Evolutionary conservation across 2,797 vertebrate genomes (phyloP), one percentile per base, ranked within the genome.

Genomic region (Botia almorhae): DNA sequence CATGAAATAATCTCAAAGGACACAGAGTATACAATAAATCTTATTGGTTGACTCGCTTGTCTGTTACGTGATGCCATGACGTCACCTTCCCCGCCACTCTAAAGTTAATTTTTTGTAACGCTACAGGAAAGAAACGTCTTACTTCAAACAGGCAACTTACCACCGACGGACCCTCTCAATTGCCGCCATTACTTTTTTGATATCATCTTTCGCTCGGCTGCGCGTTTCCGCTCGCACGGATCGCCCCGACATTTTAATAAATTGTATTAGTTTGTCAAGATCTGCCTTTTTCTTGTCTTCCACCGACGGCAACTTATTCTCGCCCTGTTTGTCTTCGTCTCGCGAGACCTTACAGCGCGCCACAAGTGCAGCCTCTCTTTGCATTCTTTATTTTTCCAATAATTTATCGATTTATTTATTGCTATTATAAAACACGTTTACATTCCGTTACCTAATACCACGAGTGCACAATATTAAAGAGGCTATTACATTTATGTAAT

Each of bases 91-190:
- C 78, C 68, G 82, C 78, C 68, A 76, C 81, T 68, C 71, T 78
- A 75, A 84, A 86, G 92, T 90, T 92, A 89, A 92, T 93, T 91
- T 26, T 89, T 89, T 87, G 88, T 80, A 87, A 75, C 68, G 78
- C 51, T 63, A 86, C 82, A 88, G 90, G 81, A 83, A 87, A 90
- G 72, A 88, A 87, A 90, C 78, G 90, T 84, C 85, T 87, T 81
- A 89, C 80, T 70, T 72, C 58, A 17, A 84, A 74, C 85, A 86
- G 87, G 60, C 79, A 87, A 89, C 97, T 91, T 95, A 98, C 97
- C 97, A 98, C 96, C 96, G 96, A 77, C 97, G 97, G 88, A 99
- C 97, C 91, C 97, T 97, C 92, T 99, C 97, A 93, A 99, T 99
- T 84, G 97, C 97, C 29, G 96, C 97, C 95, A 99, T 96, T 83